Conservation (phyloP, 2,113 vertebrate species). For the Mixornis gularis region DNA sequence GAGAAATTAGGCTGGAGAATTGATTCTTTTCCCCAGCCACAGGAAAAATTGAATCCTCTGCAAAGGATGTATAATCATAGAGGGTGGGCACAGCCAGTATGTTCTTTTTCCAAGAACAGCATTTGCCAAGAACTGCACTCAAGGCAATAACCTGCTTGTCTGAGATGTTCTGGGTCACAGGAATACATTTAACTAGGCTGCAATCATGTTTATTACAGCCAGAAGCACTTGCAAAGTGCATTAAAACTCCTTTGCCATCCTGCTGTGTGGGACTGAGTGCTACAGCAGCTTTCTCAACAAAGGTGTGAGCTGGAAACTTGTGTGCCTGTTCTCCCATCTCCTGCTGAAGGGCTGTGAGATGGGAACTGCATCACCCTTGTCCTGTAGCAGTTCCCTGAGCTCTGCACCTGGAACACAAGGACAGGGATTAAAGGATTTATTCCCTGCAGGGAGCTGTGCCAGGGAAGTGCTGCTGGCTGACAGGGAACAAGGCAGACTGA, state of each 20-base stretch:
- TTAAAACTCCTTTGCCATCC: background rate
- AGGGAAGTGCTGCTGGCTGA: background rate
- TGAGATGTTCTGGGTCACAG: background rate
- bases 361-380: background rate
- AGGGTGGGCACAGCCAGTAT: background rate
- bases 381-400: background rate
- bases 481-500: background rate
- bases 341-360: background rate
- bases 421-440: background rate
- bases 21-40: background rate
- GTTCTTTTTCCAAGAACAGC: background rate
- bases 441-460: background rate
- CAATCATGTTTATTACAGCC: background rate
- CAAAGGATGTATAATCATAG: background rate
- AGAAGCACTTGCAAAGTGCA: background rate
- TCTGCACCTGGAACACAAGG: background rate
- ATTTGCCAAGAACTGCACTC: background rate
- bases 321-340: fast-evolving
- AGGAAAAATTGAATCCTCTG: background rate
- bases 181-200: background rate
- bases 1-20: background rate
- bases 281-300: background rate
- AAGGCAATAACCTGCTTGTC: background rate
- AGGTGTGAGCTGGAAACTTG: background rate
- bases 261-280: background rate